A percentile compares a stretch with the other conserved stretches of the same genome.
Evolutionary conservation across 1,140 invertebrate genomes (phyloP).

Genomic region (Trichonephila inaurata): DNA sequence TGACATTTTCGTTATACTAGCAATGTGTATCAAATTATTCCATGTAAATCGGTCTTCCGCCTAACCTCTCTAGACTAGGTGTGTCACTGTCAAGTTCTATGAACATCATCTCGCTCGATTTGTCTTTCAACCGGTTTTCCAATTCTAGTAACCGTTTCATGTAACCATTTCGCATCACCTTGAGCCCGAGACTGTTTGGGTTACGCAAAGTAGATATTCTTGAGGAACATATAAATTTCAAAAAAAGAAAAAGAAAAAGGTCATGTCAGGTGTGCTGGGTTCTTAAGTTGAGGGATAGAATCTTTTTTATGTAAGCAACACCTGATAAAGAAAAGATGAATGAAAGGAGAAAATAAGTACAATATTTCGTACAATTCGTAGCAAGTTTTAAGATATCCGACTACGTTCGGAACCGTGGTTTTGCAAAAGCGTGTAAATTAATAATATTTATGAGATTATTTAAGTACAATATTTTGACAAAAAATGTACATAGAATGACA

Average conservation of each 20-base stretch:
- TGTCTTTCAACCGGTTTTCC: constrained; percentile 29
- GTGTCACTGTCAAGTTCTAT: constrained; percentile 12
- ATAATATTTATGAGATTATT: too few relatives aligned
- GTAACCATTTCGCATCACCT: constrained; percentile 2
- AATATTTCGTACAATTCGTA: too few relatives aligned
- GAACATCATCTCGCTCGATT: constrained; percentile 21
- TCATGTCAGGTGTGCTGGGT: background rate
- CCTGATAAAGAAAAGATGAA: too few relatives aligned
- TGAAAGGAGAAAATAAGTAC: too few relatives aligned
- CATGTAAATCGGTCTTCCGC: background rate
- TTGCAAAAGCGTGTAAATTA: too few relatives aligned
- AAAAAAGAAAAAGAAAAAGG: background rate
- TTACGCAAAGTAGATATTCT: background rate
- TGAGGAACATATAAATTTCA: background rate
- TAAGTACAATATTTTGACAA: too few relatives aligned
- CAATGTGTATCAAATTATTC: background rate
- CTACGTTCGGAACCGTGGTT: too few relatives aligned
- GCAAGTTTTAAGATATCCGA: too few relatives aligned
- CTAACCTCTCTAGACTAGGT: background rate
- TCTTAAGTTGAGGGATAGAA: background rate
- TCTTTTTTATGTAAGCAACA: too few relatives aligned
- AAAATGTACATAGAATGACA: too few relatives aligned
- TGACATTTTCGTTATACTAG: background rate
- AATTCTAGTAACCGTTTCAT: background rate
- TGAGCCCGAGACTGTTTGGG: background rate